These are phyloP conservation scores for Clarias fuscus DNA, from an alignment of 2,797 vertebrate genomes.

Conservation along the genomic window DNA sequence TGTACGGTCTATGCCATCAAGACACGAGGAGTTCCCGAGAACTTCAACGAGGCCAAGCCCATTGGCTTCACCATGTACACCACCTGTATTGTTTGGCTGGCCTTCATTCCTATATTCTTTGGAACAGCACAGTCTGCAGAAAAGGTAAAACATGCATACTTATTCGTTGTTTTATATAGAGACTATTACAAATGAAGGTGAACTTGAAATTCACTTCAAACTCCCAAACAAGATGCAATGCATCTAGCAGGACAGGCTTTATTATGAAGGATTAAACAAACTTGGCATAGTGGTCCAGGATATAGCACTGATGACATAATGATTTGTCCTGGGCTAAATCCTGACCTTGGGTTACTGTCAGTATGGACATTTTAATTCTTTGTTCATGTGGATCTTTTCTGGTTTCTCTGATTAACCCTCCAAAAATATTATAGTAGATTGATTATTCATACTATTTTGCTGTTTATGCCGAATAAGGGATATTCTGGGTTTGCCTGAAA, in stretches of 20 bases:
- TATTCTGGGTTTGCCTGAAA: neutral
- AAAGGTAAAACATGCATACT: slow-evolving; percentile 83
- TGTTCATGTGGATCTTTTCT: neutral
- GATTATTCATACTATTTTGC: neutral
- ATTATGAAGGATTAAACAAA: neutral
- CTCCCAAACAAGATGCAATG: neutral
- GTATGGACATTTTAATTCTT: neutral
- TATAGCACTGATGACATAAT: neutral
- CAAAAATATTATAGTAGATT: neutral
- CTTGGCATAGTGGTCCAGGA: neutral
- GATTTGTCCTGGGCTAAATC: neutral
- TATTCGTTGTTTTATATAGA: neutral
- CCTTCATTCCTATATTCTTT: slow-evolving; percentile 99
- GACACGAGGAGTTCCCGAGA: slow-evolving; percentile 97
- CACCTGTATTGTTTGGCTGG: slow-evolving; percentile 99
- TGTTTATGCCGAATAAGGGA: neutral
- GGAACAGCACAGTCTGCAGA: slow-evolving; percentile 98
- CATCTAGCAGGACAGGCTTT: too few relatives aligned
- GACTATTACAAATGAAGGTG: neutral
- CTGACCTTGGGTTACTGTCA: neutral
- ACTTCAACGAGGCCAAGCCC: slow-evolving; percentile 99
- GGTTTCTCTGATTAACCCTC: neutral
- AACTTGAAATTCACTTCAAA: neutral
- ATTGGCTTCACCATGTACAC: slow-evolving; percentile 99
- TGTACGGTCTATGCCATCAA: slow-evolving; percentile 99